Percentiles rank a stretch among this genome's conserved stretches.
These are phyloP conservation scores for Diorhabda elongata DNA, from an alignment of 1,140 invertebrate genomes.

Conservation along the genomic window DNA sequence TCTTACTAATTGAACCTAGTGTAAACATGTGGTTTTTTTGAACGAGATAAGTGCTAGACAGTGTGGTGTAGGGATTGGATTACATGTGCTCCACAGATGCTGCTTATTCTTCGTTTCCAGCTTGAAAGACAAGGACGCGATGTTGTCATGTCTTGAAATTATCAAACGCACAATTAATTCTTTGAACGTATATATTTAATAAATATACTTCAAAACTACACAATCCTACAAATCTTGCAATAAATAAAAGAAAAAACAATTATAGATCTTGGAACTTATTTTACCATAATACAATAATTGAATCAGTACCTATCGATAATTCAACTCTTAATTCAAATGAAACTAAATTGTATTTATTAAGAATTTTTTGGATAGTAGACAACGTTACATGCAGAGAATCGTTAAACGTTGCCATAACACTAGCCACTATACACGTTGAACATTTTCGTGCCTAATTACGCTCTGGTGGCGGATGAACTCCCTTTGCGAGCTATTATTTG, in stretches of 20 bases:
- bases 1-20: slow-evolving; percentile 19
- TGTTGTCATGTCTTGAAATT: slow-evolving; percentile 4
- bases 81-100: slow-evolving; percentile 17
- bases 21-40: slow-evolving; percentile 22
- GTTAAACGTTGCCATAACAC: slow-evolving; percentile 15
- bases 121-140: neutral
- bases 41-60: slow-evolving; percentile 19
- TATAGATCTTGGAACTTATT: too few relatives aligned
- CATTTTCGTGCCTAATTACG: slow-evolving; percentile 17
- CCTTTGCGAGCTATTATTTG: slow-evolving; percentile 15
- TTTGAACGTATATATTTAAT: too few relatives aligned
- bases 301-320: too few relatives aligned
- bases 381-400: neutral
- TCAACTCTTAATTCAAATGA: too few relatives aligned
- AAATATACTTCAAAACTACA: too few relatives aligned
- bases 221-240: too few relatives aligned
- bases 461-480: slow-evolving; percentile 19
- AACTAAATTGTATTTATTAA: too few relatives aligned
- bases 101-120: neutral
- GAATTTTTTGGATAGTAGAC: neutral
- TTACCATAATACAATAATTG: too few relatives aligned
- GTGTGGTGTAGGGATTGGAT: slow-evolving; percentile 11
- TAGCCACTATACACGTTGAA: slow-evolving; percentile 12
- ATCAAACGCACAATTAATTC: too few relatives aligned
- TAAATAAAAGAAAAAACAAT: too few relatives aligned